Conservation (phyloP, 2,113 vertebrate species). For the Petrocephalus zakoni region DNA sequence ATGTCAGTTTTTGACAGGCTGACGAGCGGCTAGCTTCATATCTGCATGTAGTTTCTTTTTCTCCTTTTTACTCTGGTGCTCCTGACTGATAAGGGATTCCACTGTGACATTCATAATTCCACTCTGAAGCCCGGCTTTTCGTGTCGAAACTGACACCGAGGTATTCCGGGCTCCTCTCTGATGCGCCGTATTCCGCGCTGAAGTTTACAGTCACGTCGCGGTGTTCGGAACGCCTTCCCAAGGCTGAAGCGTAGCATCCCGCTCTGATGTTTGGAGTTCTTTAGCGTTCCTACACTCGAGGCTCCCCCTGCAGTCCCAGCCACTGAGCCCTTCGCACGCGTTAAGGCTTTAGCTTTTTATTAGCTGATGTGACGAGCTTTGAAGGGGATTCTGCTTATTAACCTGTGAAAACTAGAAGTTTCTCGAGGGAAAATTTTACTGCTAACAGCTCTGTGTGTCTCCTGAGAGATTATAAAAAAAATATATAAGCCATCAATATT, state of each 20-base stretch:
- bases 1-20: neutral
- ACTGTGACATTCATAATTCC: neutral
- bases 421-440: neutral
- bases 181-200: neutral
- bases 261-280: neutral
- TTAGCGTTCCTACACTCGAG: neutral
- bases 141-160: neutral
- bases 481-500: neutral
- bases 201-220: neutral
- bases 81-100: neutral
- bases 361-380: neutral
- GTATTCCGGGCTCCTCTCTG: neutral
- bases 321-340: neutral
- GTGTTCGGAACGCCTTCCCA: neutral
- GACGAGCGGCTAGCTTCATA: neutral
- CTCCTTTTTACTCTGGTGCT: neutral
- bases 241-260: neutral
- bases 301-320: neutral
- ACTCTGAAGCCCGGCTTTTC: neutral
- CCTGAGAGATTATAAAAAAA: neutral
- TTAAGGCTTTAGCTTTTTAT: neutral
- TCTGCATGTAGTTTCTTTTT: neutral
- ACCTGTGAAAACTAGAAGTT: neutral
- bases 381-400: slow-evolving; percentile 1
- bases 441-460: neutral